Conservation (phyloP, 2,797 vertebrate genomes). For the Orestias chungarensis region DNA sequence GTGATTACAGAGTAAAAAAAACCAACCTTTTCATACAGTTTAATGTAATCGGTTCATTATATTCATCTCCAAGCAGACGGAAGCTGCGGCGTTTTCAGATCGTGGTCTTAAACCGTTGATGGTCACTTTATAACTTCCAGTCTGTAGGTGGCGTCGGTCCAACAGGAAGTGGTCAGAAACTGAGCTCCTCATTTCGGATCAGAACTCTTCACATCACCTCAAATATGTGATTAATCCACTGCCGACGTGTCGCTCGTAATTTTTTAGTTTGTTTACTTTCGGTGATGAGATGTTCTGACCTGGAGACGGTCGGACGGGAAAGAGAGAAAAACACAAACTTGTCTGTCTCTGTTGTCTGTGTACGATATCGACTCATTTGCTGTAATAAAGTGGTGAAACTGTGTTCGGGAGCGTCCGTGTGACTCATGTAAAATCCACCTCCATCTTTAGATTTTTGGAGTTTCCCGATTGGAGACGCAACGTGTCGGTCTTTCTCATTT, state of each 20-base stretch:
- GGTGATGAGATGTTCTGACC: constrained; percentile 14
- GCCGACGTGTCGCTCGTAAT: constrained; percentile 1
- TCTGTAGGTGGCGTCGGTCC: not conserved
- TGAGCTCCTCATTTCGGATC: constrained; percentile 29
- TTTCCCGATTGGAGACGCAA: not conserved
- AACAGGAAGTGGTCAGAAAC: not conserved
- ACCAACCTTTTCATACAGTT: not conserved
- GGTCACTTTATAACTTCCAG: not conserved
- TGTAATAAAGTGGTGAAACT: constrained; percentile 79
- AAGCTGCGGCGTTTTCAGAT: not conserved
- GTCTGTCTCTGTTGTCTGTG: constrained; percentile 69
- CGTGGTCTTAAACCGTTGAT: too few species aligned
- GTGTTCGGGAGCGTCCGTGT: constrained; percentile 36
- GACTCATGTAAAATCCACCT: not conserved
- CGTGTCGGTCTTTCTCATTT: too few species aligned
- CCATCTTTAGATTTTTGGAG: not conserved
- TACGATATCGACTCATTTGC: constrained; percentile 74
- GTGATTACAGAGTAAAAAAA: too few species aligned
- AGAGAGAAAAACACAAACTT: constrained; percentile 55
- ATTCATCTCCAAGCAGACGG: too few species aligned
- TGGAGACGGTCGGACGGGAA: constrained; percentile 18
- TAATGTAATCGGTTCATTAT: too few species aligned
- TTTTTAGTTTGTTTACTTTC: not conserved
- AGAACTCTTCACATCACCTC: constrained; percentile 36
- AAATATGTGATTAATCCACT: not conserved